Base-by-base conservation (phyloP, 2,888 invertebrate species). In the Actias luna region DNA sequence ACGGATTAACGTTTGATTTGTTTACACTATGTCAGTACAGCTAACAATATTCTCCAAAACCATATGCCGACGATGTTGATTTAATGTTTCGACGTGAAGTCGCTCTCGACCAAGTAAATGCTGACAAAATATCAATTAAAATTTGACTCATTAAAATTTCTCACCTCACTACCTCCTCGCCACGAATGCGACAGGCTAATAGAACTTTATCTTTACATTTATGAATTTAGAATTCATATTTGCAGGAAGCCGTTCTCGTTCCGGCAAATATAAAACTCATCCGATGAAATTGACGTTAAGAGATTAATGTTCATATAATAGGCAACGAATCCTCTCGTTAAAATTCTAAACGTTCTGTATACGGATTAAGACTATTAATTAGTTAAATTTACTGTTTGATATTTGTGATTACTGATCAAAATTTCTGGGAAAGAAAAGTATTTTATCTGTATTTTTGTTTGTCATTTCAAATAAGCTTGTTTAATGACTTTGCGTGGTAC, bases 51-150 rank as follows among this genome's bases (percentile, higher is more conserved):
- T 67, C 65, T 65, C 62, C 50, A 59, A 62, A 67, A 63, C 61
- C 66, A 70, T 68, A 65, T 66, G 63, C 57, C 55, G 16, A 8
- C 12, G 25, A 31, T 61, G 66, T 65, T 65, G 66, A 71, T 69
- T 73, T 72, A 72, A 60, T 78, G 77, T 83, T 75, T 72, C 75
- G 76, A 78, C 75, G 66, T 62, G 63, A 66, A 69, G 67, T 67
- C 62, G 39, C 68, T 71, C 67, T 71, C 73, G 68, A 71, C 65
- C 71, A 61, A 39, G 59, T 58, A 73, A 72, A 72, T 69, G 67
- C 72, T 76, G 76, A 82, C 86, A 85, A 82, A 84, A 85, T 83
- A 85, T 81, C 85, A 86, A 88, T 89, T 87, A 85, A 50, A 83
- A 83, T 77, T 77, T 66, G 68, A 77, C 78, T 82, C 82, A 82